Percentiles rank a stretch among this genome's conserved stretches.
phyloP scores from a whole-genome alignment of 2,113 vertebrate species.

The Petrocephalus zakoni region DNA sequence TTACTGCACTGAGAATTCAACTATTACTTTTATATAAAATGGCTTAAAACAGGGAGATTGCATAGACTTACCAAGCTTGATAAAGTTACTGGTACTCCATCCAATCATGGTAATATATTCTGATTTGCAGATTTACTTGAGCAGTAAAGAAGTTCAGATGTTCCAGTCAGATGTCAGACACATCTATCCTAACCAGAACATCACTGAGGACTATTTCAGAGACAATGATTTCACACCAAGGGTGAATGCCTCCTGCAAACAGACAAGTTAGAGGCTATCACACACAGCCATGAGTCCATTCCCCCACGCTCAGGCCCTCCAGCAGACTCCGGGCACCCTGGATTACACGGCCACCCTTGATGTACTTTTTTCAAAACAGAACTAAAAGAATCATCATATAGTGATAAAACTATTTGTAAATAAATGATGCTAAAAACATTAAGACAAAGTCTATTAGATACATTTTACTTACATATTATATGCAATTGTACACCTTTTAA shows the following conservation, averaged over 20 bases:
- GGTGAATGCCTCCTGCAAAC: background rate
- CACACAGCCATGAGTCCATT: background rate
- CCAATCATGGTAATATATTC: background rate
- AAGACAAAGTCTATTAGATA: slow-evolving; percentile 18
- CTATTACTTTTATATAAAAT: background rate
- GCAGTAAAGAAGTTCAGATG: background rate
- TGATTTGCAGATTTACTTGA: background rate
- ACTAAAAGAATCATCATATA: background rate
- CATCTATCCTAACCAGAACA: background rate
- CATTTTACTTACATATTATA: slow-evolving; percentile 12
- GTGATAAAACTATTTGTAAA: background rate
- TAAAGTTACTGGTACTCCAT: background rate
- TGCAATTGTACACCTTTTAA: slow-evolving; percentile 10
- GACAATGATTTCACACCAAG: background rate
- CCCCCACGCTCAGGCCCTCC: background rate
- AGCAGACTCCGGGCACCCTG: background rate
- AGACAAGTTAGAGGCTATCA: background rate
- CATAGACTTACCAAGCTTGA: background rate
- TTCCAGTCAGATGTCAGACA: background rate
- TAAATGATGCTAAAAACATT: slow-evolving; percentile 7
- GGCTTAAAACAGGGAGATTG: background rate
- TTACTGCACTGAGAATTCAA: background rate
- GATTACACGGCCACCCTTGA: background rate
- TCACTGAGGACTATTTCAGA: background rate
- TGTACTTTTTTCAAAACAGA: background rate